Conservation (phyloP, 2,113 vertebrate genomes). For the Odobenus rosmarus region DNA sequence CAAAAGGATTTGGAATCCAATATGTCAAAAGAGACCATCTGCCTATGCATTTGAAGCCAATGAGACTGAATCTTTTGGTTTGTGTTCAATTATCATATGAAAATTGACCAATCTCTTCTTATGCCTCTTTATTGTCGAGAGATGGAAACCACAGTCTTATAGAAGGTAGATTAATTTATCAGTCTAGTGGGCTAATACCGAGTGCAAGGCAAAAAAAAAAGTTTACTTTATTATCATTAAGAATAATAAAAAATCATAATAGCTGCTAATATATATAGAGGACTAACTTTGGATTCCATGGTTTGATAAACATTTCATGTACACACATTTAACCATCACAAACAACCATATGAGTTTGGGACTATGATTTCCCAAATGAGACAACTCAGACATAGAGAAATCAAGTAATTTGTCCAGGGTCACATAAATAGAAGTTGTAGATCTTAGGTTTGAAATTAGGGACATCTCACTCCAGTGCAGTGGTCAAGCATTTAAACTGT, state of each 20-base stretch:
- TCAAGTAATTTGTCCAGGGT: not conserved
- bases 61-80: not conserved
- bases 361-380: not conserved
- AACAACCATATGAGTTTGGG: not conserved
- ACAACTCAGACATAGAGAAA: not conserved
- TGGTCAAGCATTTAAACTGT: not conserved
- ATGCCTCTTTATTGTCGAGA: not conserved
- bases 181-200: not conserved
- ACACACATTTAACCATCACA: not conserved
- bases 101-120: not conserved
- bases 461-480: not conserved
- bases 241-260: not conserved
- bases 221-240: not conserved
- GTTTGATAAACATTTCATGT: not conserved
- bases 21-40: constrained; percentile 67
- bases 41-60: constrained; percentile 54
- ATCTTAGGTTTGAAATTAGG: not conserved
- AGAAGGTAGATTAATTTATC: not conserved
- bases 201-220: not conserved
- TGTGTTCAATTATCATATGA: constrained; percentile 24
- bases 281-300: not conserved
- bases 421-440: not conserved
- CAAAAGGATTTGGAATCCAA: constrained; percentile 57
- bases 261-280: not conserved
- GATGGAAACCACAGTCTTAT: not conserved